Evolutionary conservation across 1,140 invertebrate species (phyloP).

Genomic region (Apis mellifera): Amel_HAv3.1 CM009932.2:7766501-7767000

Average conservation of each 20-base stretch:
- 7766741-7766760: too few species aligned
- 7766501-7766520: not conserved
- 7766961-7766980: slow-evolving; percentile 44
- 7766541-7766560: slow-evolving; percentile 59
- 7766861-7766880: slow-evolving; percentile 23
- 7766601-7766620: slow-evolving; percentile 15
- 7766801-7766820: slow-evolving; percentile 38
- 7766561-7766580: slow-evolving; percentile 18
- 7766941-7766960: slow-evolving; percentile 26
- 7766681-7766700: slow-evolving; percentile 63
- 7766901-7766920: slow-evolving; percentile 28
- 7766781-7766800: slow-evolving; percentile 42
- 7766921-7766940: slow-evolving; percentile 49
- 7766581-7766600: not conserved
- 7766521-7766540: slow-evolving; percentile 11
- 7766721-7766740: too few species aligned
- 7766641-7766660: slow-evolving; percentile 56
- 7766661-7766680: slow-evolving; percentile 72
- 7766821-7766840: not conserved
- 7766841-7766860: not conserved
- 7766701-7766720: not conserved
- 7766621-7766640: slow-evolving; percentile 44
- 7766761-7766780: slow-evolving; percentile 59
- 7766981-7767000: slow-evolving; percentile 38
- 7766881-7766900: slow-evolving; percentile 32